Conservation (phyloP, 2,113 vertebrate genomes). For the Lichenostomus cassidix region DNA sequence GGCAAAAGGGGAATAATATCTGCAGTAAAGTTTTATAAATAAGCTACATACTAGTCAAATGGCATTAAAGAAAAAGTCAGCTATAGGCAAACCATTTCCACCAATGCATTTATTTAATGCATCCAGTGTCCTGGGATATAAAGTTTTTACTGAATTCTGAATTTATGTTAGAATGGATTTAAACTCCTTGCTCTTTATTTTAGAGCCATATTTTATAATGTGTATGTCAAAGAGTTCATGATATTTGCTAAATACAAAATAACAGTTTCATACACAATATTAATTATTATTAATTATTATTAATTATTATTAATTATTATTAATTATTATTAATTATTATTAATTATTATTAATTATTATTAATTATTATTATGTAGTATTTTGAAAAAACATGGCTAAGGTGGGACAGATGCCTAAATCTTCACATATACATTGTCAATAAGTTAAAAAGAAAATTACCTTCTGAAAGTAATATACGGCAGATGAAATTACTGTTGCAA, state of each 20-base stretch:
- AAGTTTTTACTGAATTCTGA: background rate
- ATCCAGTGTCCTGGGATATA: background rate
- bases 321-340: background rate
- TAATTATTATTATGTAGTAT: background rate
- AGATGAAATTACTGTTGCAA: background rate
- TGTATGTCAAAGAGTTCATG: background rate
- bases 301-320: background rate
- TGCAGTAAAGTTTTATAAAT: background rate
- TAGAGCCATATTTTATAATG: background rate
- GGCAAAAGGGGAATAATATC: background rate
- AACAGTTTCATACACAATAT: background rate
- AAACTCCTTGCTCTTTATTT: background rate
- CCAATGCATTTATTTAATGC: background rate
- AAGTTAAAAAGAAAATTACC: background rate
- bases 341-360: background rate
- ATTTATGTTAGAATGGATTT: background rate
- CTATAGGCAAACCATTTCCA: background rate
- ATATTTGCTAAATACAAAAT: background rate
- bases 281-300: background rate
- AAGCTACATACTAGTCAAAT: background rate
- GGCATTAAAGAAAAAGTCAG: background rate
- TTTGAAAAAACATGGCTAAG: background rate
- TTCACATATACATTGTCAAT: background rate
- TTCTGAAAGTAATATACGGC: background rate
- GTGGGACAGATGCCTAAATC: background rate